A percentile compares a stretch with the other conserved stretches of the same genome.
phyloP scores from a whole-genome alignment of 2,888 invertebrate species.

The Philhelius pedissequus region DNA sequence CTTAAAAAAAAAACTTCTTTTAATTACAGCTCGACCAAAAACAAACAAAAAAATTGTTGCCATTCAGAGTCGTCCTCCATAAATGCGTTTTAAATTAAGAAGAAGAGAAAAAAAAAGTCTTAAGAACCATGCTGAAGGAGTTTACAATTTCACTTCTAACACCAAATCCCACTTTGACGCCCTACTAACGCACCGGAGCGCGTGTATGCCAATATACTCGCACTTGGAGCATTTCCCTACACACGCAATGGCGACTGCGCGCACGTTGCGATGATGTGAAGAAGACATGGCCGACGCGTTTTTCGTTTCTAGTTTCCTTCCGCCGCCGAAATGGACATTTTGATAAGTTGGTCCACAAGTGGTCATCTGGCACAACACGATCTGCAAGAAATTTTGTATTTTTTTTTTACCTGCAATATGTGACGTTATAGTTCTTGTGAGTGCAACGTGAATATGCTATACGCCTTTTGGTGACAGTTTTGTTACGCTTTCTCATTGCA shows the following conservation, averaged over 20 bases:
- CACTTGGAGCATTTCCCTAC: not conserved
- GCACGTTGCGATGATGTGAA: not conserved
- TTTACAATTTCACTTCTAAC: slow-evolving; percentile 59
- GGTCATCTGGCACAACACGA: slow-evolving; percentile 57
- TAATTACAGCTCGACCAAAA: not conserved
- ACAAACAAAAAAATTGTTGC: not conserved
- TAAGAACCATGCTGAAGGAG: not conserved
- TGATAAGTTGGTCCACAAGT: slow-evolving; percentile 57
- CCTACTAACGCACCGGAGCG: slow-evolving; percentile 40
- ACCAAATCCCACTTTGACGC: slow-evolving; percentile 64
- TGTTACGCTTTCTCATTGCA: slow-evolving; percentile 56
- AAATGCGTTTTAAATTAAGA: not conserved
- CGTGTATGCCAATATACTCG: slow-evolving; percentile 5
- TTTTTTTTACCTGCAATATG: not conserved
- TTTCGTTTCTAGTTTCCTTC: slow-evolving; percentile 47
- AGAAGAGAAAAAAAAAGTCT: not conserved
- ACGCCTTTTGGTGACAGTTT: slow-evolving; percentile 50
- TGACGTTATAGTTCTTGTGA: not conserved
- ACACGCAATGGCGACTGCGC: slow-evolving; percentile 16
- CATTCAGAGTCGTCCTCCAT: not conserved
- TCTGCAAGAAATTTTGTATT: slow-evolving; percentile 21
- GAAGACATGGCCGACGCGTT: not conserved
- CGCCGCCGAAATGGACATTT: slow-evolving; percentile 60
- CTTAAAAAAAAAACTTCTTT: not conserved
- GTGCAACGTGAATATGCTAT: not conserved